phyloP scores from a whole-genome alignment of 1,140 invertebrate genomes.

The Drosophila seguyi region DNA sequence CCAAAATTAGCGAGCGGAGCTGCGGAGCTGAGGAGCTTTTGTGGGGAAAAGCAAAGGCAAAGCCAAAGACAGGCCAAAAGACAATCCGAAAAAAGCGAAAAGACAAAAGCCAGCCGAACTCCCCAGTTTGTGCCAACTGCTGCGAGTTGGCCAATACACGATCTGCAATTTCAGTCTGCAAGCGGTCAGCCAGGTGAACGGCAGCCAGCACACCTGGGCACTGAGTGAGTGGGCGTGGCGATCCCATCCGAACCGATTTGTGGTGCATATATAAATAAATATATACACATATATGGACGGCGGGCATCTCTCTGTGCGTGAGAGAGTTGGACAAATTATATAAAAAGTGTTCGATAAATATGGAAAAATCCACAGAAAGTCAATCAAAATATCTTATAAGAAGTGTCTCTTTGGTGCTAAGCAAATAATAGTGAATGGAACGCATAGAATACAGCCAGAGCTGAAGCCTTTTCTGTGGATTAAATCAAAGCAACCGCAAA shows the following conservation, averaged over 20 bases:
- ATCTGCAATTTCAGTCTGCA: conserved; percentile 84
- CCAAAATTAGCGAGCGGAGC: conserved; percentile 66
- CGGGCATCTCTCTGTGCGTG: conserved; percentile 24
- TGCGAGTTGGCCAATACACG: conserved; percentile 76
- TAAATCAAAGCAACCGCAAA: conserved; percentile 42
- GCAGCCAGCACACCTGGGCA: conserved; percentile 73
- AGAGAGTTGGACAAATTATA: conserved; percentile 63
- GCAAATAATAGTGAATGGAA: conserved; percentile 1
- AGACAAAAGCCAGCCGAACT: conserved; percentile 49
- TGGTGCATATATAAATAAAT: conserved; percentile 43
- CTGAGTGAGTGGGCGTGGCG: conserved; percentile 72
- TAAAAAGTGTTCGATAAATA: conserved; percentile 42
- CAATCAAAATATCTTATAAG: not conserved
- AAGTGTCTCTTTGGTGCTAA: not conserved
- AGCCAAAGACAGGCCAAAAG: conserved; percentile 21
- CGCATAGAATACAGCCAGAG: not conserved
- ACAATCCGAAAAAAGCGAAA: conserved; percentile 48
- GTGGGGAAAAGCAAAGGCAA: conserved; percentile 19
- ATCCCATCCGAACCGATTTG: conserved; percentile 29
- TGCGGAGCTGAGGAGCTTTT: conserved; percentile 50
- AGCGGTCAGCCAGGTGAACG: conserved; percentile 83
- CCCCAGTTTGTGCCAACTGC: conserved; percentile 71
- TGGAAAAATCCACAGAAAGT: conserved; percentile 14
- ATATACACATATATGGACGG: conserved; percentile 10
- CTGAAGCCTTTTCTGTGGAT: conserved; percentile 6